Evolutionary conservation across 2,888 invertebrate genomes (phyloP), one percentile per base, ranked within the genome.

Genomic region (Melanostoma scalare): DNA sequence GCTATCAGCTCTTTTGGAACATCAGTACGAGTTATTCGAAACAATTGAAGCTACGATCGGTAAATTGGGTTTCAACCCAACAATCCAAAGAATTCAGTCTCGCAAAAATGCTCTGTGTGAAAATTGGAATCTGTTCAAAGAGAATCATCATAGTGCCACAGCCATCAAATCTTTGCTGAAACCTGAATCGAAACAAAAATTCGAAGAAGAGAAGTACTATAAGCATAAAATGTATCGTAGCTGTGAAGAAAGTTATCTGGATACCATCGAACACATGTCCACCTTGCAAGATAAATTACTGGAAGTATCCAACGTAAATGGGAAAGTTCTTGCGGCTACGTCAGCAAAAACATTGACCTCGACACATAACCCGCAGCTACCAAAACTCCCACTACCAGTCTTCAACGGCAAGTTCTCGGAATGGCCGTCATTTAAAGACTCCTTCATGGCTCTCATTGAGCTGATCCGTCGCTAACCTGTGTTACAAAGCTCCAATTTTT

Each of bases 401-500:
- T 38, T 38, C 38, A 38, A 38, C 8, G 38, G 38, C 4, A 1
- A 38, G 38, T 38, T 38, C 38, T 38, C 38, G 0, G 38, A 38
- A 38, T 38, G 44, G 31, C 35, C 35, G 2, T 42, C 67, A 52
- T 65, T 52, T 3, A 50, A 65, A 52, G 65, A 52, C 9, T 33
- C 42, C 5, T 67, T 67, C 20, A 42, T 53, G 67, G 44, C 42
- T 10, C 5, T 53, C 1, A 52, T 50, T 2, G 40, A 9, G 50
- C 52, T 4, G 42, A 61, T 35, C 35, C 40, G 2, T 44, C 35
- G 10, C 71, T 72, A 3, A 61, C 61, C 6, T 60, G 44, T 38
- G 68, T 56, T 10, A 69, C 36, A 46, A 69, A 69, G n/a, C 68
- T 69, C 8, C 56, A 56, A 36, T 69, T 35, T 6, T 30, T 56